Percentiles rank a stretch among this genome's conserved stretches.
Conservation (phyloP, 2,113 vertebrate genomes). For the Pandion haliaetus region DNA sequence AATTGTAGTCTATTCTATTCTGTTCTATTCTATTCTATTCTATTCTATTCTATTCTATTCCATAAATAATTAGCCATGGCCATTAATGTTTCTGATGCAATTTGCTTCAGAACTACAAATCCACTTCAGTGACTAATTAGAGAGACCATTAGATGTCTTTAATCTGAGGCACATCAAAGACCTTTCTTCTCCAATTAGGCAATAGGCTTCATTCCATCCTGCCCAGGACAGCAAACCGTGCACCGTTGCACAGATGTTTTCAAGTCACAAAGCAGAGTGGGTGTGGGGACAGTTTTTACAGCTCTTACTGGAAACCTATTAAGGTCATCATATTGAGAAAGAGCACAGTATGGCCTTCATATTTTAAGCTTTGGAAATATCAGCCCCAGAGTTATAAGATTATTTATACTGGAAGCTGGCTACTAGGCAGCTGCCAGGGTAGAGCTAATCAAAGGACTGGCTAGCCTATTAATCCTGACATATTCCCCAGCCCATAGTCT, state of each 20-base stretch:
- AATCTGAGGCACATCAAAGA: constrained; percentile 31
- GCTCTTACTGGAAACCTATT: constrained; percentile 62
- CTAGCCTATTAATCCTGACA: constrained; percentile 6
- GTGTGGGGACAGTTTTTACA: not conserved
- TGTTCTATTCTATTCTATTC: not conserved
- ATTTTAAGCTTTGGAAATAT: constrained; percentile 56
- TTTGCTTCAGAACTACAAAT: not conserved
- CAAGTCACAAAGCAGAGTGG: not conserved
- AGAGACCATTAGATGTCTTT: not conserved
- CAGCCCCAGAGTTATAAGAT: not conserved
- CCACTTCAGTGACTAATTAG: not conserved
- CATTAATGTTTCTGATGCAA: not conserved
- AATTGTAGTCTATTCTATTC: not conserved
- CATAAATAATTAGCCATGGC: not conserved
- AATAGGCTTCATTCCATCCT: not conserved
- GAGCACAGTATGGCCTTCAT: constrained; percentile 55
- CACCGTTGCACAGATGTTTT: constrained; percentile 34
- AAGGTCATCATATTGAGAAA: constrained; percentile 58
- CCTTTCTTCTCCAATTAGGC: constrained; percentile 3
- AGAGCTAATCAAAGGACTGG: constrained; percentile 8
- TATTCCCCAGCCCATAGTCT: not conserved
- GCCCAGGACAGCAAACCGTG: not conserved
- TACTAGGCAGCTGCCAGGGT: constrained; percentile 26
- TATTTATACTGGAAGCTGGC: constrained; percentile 58
- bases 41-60: not conserved